Evolutionary conservation across 2,888 invertebrate species (phyloP).

Genomic region (Crematogaster levior): DNA sequence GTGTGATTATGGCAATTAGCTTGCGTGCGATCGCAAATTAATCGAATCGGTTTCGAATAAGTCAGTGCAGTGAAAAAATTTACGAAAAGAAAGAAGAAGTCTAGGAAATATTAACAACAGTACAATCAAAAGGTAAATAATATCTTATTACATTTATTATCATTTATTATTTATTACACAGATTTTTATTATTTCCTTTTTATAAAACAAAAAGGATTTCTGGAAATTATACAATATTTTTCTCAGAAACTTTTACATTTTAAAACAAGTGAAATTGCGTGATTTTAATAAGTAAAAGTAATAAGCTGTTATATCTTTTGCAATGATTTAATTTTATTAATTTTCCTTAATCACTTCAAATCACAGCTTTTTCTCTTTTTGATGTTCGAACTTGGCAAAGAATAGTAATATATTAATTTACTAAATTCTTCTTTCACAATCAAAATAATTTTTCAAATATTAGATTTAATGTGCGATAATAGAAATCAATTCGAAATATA

Average conservation of each 20-base stretch:
- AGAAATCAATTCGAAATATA: not conserved
- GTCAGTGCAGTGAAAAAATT: not conserved
- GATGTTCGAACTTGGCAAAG: not conserved
- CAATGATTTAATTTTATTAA: not conserved
- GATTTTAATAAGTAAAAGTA: not conserved
- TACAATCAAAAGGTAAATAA: not conserved
- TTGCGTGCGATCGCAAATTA: not conserved
- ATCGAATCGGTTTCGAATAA: not conserved
- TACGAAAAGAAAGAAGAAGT: not conserved
- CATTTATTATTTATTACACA: not conserved
- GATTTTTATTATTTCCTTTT: not conserved
- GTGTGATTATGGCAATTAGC: not conserved
- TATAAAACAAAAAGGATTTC: not conserved
- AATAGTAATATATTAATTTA: not conserved
- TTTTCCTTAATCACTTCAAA: not conserved
- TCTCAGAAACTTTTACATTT: not conserved
- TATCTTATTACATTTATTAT: no score
- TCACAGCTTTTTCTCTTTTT: not conserved
- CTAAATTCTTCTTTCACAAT: not conserved
- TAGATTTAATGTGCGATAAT: not conserved
- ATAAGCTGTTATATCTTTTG: not conserved
- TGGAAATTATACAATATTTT: not conserved
- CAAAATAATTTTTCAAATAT: not conserved
- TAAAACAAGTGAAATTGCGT: not conserved
- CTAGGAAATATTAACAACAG: not conserved